Conservation (phyloP, 2,888 invertebrate species). For the Tubulanus polymorphus region DNA sequence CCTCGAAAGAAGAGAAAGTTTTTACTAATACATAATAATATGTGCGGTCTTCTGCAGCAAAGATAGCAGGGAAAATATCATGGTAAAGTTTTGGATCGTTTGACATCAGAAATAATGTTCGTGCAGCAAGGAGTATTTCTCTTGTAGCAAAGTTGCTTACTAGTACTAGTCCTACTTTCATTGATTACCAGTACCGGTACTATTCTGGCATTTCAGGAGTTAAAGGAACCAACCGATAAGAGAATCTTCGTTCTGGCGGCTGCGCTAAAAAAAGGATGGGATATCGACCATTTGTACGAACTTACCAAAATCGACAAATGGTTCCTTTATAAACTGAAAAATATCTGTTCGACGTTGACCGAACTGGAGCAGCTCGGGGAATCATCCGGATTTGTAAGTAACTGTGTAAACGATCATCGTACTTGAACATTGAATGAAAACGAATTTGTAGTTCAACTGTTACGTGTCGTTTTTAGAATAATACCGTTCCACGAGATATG, state of each 20-base stretch:
- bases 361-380: conserved; percentile 60
- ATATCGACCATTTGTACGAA: conserved; percentile 79
- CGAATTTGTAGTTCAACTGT: neutral
- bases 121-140: too few relatives aligned
- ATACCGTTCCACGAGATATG: conserved; percentile 51
- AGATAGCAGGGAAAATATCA: too few relatives aligned
- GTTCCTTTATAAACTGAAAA: conserved; percentile 93
- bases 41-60: too few relatives aligned
- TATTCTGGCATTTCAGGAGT: conserved; percentile 62
- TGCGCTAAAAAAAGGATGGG: conserved; percentile 72
- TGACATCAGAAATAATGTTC: too few relatives aligned
- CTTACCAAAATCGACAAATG: conserved; percentile 95
- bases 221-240: conserved; percentile 92
- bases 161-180: too few relatives aligned
- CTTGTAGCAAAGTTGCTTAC: too few relatives aligned
- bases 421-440: conserved; percentile 2
- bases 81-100: too few relatives aligned
- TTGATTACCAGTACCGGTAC: too few relatives aligned
- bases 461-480: neutral
- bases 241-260: conserved; percentile 95
- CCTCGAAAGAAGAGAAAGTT: too few relatives aligned
- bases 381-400: neutral
- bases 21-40: too few relatives aligned
- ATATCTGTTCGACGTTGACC: conserved; percentile 74
- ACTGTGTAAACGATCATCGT: conserved; percentile 1